Evolutionary conservation across 2,797 vertebrate genomes (phyloP).

Genomic region (Esox lucius): DNA sequence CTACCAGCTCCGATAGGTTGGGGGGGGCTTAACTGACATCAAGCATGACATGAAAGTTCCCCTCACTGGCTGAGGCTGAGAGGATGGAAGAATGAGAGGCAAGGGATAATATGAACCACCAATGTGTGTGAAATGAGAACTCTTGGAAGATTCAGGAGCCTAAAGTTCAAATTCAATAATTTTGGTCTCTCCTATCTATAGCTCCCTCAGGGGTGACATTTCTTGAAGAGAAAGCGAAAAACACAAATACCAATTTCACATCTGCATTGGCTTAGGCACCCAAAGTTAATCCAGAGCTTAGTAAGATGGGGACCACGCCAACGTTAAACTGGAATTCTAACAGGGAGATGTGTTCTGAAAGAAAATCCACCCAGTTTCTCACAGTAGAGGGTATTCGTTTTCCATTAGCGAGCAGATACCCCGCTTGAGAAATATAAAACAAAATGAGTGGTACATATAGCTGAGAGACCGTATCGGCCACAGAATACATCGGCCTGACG

Average conservation of each 20-base stretch:
- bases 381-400: not conserved
- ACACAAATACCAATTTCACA: slow-evolving; percentile 51
- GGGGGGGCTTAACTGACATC: slow-evolving; percentile 61
- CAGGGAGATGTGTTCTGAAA: not conserved
- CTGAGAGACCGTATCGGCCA: not conserved
- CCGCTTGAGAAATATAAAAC: not conserved
- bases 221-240: slow-evolving; percentile 30
- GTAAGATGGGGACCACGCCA: slow-evolving; percentile 28
- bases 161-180: not conserved
- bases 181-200: not conserved
- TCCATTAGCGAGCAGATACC: not conserved
- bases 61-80: slow-evolving; percentile 1
- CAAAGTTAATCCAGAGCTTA: slow-evolving; percentile 55
- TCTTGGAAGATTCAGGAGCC: slow-evolving; percentile 13
- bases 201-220: slow-evolving; percentile 43
- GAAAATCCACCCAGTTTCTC: not conserved
- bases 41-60: slow-evolving; percentile 46
- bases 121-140: slow-evolving; percentile 39
- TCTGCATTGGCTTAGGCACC: slow-evolving; percentile 48
- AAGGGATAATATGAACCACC: slow-evolving; percentile 28
- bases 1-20: slow-evolving; percentile 22
- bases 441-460: not conserved
- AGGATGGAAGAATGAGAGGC: slow-evolving; percentile 6
- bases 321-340: not conserved
- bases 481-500: not conserved